Conservation (phyloP, 64 coral and sea anemone genomes). For the Pachyseris speciosa region DNA sequence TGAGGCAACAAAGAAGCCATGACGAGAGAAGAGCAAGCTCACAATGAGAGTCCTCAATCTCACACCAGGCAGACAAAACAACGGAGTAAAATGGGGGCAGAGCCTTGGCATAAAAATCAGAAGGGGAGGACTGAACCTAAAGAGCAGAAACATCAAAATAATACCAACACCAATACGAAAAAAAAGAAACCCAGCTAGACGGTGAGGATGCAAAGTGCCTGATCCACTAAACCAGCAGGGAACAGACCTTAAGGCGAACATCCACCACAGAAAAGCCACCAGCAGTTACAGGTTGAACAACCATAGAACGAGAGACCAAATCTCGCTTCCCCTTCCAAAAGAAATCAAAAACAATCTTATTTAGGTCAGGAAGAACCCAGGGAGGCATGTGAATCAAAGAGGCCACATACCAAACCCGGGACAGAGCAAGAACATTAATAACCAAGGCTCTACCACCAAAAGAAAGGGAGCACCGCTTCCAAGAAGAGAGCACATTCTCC, state of each 20-base stretch:
- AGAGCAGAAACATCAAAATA: background rate
- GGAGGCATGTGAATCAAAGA: background rate
- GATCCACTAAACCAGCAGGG: conserved; percentile 5
- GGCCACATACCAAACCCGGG: conserved; percentile 14
- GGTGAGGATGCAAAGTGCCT: background rate
- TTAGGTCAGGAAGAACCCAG: background rate
- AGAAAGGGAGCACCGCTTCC: background rate
- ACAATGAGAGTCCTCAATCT: background rate
- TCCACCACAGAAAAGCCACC: conserved; percentile 22
- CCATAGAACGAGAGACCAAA: background rate
- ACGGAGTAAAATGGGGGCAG: background rate
- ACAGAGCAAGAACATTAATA: conserved; percentile 33
- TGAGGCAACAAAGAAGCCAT: background rate
- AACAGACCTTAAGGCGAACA: background rate
- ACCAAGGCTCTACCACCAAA: background rate
- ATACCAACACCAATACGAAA: background rate
- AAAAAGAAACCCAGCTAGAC: background rate
- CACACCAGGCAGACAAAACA: background rate
- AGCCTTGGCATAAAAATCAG: background rate
- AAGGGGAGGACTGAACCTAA: background rate
- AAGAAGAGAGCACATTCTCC: background rate
- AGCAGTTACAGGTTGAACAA: background rate
- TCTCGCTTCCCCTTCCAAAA: conserved; percentile 6
- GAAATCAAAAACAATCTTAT: background rate
- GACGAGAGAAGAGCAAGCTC: background rate